A percentile compares a stretch with the other conserved stretches of the same genome.
Evolutionary conservation across 2,797 vertebrate species (phyloP).

Genomic region (Taeniopygia guttata): DNA sequence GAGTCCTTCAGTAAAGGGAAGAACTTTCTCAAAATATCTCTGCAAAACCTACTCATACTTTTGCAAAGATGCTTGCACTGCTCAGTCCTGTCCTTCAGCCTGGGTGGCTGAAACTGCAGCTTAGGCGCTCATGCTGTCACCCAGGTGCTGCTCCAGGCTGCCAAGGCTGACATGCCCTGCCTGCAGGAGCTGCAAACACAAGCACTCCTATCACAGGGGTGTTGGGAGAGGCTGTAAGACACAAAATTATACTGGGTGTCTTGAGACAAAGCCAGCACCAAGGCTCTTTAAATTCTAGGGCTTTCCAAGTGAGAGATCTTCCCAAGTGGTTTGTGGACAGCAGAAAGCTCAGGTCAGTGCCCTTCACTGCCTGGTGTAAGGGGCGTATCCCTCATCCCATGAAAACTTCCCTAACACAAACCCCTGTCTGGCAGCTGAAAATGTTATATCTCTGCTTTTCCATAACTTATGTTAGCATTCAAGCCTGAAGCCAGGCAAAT

Average conservation of each 20-base stretch:
- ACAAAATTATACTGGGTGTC: background rate
- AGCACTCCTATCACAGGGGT: background rate
- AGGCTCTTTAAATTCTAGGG: background rate
- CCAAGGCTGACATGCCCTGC: rapidly evolving
- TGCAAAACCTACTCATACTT: background rate
- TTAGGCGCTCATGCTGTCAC: background rate
- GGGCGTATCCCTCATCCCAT: rapidly evolving
- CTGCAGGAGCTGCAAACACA: background rate
- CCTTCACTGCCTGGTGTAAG: background rate
- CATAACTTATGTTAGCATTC: background rate
- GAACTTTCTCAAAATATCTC: background rate
- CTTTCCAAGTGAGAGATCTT: background rate
- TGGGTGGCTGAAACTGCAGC: background rate
- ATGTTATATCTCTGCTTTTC: background rate
- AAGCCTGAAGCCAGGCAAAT: background rate
- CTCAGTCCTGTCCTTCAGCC: background rate
- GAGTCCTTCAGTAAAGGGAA: background rate
- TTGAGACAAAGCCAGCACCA: background rate
- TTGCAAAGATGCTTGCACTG: background rate
- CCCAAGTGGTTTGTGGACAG: background rate
- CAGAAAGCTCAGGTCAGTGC: background rate
- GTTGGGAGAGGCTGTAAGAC: background rate
- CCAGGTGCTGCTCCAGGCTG: rapidly evolving
- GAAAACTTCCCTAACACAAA: background rate
- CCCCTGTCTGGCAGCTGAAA: background rate